Evolutionary conservation across 1,140 invertebrate species (phyloP).

Genomic region (Drosophila tropicalis): DNA sequence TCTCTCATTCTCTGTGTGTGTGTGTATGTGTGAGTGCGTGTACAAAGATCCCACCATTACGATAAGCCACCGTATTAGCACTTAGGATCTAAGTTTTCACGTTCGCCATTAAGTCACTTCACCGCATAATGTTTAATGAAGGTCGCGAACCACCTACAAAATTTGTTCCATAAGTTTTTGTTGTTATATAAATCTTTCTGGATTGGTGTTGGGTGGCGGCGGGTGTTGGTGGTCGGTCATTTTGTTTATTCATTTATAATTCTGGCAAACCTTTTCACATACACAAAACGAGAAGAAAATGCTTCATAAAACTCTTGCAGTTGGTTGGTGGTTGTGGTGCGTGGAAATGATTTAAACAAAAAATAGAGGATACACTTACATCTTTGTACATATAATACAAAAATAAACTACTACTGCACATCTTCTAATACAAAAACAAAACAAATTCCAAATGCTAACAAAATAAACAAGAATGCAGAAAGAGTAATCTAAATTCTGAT

Average conservation of each 20-base stretch:
- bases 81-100: constrained; percentile 33
- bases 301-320: constrained; percentile 43
- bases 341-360: constrained; percentile 30
- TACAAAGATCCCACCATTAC: constrained; percentile 13
- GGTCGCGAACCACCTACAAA: constrained; percentile 1
- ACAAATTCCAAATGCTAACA: constrained; percentile 22
- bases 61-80: constrained; percentile 45
- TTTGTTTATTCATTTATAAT: neutral
- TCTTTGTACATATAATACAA: constrained; percentile 47
- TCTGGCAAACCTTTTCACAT: neutral
- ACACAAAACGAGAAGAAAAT: constrained; percentile 21
- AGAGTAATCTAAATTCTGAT: constrained; percentile 26
- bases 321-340: constrained; percentile 70
- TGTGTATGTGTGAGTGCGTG: constrained; percentile 19
- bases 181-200: neutral
- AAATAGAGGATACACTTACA: constrained; percentile 39
- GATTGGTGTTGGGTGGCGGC: neutral
- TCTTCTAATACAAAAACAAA: constrained; percentile 49
- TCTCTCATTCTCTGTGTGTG: no score
- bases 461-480: constrained; percentile 29
- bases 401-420: constrained; percentile 61
- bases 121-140: constrained; percentile 8
- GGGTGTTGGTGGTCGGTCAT: neutral
- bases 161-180: neutral
- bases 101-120: constrained; percentile 45